Percentiles rank a stretch among this genome's conserved stretches.
Evolutionary conservation across 2,888 invertebrate species (phyloP).

Genomic region (Platycnemis pennipes): DNA sequence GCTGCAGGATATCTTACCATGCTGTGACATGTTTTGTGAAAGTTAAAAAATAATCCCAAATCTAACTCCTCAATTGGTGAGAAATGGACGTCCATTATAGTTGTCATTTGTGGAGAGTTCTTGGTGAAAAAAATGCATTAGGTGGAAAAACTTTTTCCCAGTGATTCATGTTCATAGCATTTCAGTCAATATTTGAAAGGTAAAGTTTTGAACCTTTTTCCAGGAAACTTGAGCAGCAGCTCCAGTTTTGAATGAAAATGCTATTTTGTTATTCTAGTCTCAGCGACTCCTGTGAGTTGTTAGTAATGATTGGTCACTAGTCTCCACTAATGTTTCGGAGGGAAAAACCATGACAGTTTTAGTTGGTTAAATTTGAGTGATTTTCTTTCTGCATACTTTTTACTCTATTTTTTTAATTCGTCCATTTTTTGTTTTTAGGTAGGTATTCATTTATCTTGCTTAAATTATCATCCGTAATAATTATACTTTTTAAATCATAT

Average conservation of each 20-base stretch:
- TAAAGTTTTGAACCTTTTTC: conserved; percentile 17
- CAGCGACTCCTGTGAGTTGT: conserved; percentile 4
- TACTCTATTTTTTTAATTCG: background rate
- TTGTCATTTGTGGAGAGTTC: background rate
- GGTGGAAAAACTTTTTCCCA: background rate
- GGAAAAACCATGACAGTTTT: conserved; percentile 52
- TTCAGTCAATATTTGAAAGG: conserved; percentile 48
- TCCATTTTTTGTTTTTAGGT: background rate
- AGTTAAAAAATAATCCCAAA: background rate
- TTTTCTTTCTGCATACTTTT: background rate
- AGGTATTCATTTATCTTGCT: background rate
- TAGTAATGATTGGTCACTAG: background rate
- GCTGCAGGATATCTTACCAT: background rate
- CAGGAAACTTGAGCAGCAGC: background rate
- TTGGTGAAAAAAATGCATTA: background rate
- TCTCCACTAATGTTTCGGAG: background rate
- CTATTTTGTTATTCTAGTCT: conserved; percentile 64
- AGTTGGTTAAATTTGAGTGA: background rate
- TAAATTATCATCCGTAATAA: background rate
- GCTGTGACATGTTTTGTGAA: conserved; percentile 7
- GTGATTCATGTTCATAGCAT: background rate
- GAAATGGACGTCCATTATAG: background rate
- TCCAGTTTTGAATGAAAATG: background rate
- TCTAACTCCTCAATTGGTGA: background rate
- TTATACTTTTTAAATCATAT: background rate